A percentile compares a stretch with the other conserved stretches of the same genome.
Conservation (phyloP, 2,113 vertebrate genomes). For the Anarhynchus alexandrinus region DNA sequence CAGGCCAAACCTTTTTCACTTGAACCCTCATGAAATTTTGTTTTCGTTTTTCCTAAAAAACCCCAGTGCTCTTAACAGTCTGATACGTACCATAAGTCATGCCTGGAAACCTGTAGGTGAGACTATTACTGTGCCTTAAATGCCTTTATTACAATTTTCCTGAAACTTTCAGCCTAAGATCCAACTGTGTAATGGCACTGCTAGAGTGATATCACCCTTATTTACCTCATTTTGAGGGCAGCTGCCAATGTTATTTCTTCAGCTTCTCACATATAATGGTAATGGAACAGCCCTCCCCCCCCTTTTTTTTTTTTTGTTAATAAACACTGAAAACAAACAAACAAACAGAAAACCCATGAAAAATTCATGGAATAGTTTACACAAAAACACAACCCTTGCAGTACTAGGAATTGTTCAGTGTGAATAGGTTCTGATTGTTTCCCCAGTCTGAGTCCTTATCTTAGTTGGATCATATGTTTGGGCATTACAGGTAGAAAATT, state of each 20-base stretch:
- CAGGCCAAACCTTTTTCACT: background rate
- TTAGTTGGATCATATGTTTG: background rate
- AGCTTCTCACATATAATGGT: background rate
- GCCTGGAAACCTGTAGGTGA: background rate
- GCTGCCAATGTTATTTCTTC: background rate
- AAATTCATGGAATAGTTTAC: background rate
- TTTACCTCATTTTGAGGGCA: background rate
- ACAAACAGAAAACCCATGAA: background rate
- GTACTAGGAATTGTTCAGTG: background rate
- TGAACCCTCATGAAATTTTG: background rate
- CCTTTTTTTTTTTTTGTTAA: background rate
- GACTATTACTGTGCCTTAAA: background rate
- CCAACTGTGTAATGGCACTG: background rate
- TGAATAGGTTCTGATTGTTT: background rate
- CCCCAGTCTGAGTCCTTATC: background rate
- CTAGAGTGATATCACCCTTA: background rate
- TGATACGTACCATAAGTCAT: background rate
- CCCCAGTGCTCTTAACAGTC: background rate
- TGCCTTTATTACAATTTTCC: background rate
- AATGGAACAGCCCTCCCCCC: background rate
- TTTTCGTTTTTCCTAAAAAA: background rate
- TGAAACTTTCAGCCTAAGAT: background rate
- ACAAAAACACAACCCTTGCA: background rate
- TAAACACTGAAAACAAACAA: background rate
- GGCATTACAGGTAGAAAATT: background rate